Conservation (phyloP, 1,140 invertebrate species). For the Sitophilus oryzae region DNA sequence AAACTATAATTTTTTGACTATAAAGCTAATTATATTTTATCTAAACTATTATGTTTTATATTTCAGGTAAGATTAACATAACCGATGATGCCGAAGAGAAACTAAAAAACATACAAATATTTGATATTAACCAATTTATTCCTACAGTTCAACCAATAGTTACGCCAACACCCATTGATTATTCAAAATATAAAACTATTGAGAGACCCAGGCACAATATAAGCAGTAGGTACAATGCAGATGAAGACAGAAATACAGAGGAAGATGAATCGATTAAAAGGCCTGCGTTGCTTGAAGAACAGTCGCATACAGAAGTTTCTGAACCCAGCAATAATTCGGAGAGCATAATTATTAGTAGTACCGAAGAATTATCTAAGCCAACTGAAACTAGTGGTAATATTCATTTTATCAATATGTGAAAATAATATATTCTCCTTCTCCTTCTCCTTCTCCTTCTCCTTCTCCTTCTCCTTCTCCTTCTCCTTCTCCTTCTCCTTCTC, state of each 20-base stretch:
- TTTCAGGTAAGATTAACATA: background rate
- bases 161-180: conserved; percentile 37
- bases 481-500: too few relatives aligned
- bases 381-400: too few relatives aligned
- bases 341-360: too few relatives aligned
- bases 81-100: background rate
- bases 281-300: conserved; percentile 11
- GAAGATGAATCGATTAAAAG: conserved; percentile 5
- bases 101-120: conserved; percentile 30
- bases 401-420: too few relatives aligned
- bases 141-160: conserved; percentile 35
- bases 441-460: too few relatives aligned
- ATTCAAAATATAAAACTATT: conserved; percentile 43
- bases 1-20: background rate
- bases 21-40: background rate
- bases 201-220: conserved; percentile 29
- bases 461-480: too few relatives aligned
- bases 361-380: too few relatives aligned
- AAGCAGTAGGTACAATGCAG: conserved; percentile 24
- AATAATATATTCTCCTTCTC: too few relatives aligned
- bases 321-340: too few relatives aligned
- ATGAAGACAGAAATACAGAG: conserved; percentile 13
- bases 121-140: conserved; percentile 37
- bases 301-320: too few relatives aligned
- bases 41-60: too few relatives aligned